phyloP scores from a whole-genome alignment of 1,140 invertebrate genomes.

The Acyrthosiphon pisum region DNA sequence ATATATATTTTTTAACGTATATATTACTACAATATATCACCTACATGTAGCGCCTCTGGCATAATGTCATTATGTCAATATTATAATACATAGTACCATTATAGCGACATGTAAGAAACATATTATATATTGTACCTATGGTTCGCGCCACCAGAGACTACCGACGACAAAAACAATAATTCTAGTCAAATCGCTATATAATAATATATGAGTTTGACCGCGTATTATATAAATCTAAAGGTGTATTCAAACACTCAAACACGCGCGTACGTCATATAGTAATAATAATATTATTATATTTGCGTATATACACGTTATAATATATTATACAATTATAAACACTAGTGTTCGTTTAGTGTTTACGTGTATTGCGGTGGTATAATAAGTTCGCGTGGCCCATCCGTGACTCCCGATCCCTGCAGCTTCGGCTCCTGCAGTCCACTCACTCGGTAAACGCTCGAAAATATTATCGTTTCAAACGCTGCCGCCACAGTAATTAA shows the following conservation, averaged over 20 bases:
- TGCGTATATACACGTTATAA: neutral
- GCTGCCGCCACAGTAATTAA: neutral
- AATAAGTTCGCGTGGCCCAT: neutral
- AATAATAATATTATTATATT: neutral
- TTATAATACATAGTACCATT: neutral
- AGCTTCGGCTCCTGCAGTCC: neutral
- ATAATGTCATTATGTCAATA: neutral
- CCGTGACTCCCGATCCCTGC: neutral
- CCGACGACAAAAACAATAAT: neutral
- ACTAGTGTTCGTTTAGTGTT: neutral
- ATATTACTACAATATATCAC: neutral
- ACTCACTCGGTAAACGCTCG: neutral
- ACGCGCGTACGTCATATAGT: too few species aligned
- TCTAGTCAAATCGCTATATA: neutral
- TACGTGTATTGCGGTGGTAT: neutral
- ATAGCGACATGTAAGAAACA: neutral
- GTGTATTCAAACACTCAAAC: neutral
- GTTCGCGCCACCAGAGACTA: neutral
- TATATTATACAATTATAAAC: neutral
- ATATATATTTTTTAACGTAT: neutral
- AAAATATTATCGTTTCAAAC: slow-evolving; percentile 3
- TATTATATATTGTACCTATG: neutral
- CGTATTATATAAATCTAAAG: neutral
- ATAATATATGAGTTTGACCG: neutral
- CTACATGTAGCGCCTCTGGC: neutral